These are phyloP conservation scores for Patella pellucida DNA, from an alignment of 2,888 invertebrate genomes.

Conservation along the genomic window DNA sequence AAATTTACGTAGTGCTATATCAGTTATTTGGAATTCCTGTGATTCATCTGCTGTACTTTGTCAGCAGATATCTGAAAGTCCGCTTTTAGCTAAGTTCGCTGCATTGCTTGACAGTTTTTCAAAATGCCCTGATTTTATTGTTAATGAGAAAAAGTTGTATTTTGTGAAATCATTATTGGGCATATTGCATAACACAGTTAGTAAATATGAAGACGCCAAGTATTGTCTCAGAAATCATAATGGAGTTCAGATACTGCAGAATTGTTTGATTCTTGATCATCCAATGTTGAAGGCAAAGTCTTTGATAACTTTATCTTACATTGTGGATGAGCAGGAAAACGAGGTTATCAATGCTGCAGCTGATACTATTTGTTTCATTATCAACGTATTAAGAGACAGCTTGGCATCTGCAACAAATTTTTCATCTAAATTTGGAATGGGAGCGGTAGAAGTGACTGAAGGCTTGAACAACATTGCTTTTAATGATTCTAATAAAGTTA, in stretches of 20 bases:
- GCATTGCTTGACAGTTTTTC: conserved; percentile 20
- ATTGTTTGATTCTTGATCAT: conserved; percentile 33
- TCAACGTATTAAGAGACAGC: conserved; percentile 59
- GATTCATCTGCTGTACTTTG: conserved; percentile 57
- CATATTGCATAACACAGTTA: conserved; percentile 62
- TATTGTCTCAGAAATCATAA: conserved; percentile 44
- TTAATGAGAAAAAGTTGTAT: conserved; percentile 44
- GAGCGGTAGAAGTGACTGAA: conserved; percentile 56
- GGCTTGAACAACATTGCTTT: conserved; percentile 60
- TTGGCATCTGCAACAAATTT: conserved; percentile 58
- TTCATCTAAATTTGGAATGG: conserved; percentile 63
- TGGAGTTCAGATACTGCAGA: conserved; percentile 45
- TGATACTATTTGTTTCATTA: conserved; percentile 58
- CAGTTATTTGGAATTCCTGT: conserved; percentile 60
- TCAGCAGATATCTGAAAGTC: conserved; percentile 43
- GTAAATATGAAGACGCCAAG: conserved; percentile 57
- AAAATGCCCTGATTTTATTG: conserved; percentile 22
- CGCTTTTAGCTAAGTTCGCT: conserved; percentile 24
- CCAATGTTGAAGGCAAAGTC: conserved; percentile 62
- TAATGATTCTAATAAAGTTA: conserved; percentile 64
- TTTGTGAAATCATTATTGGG: conserved; percentile 62
- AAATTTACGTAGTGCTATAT: conserved; percentile 49
- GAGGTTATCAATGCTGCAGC: conserved; percentile 57
- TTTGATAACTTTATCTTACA: conserved; percentile 62
- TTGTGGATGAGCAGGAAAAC: conserved; percentile 63